phyloP scores from a whole-genome alignment of 2,888 invertebrate species.

The Tetanocera ferruginea region DNA sequence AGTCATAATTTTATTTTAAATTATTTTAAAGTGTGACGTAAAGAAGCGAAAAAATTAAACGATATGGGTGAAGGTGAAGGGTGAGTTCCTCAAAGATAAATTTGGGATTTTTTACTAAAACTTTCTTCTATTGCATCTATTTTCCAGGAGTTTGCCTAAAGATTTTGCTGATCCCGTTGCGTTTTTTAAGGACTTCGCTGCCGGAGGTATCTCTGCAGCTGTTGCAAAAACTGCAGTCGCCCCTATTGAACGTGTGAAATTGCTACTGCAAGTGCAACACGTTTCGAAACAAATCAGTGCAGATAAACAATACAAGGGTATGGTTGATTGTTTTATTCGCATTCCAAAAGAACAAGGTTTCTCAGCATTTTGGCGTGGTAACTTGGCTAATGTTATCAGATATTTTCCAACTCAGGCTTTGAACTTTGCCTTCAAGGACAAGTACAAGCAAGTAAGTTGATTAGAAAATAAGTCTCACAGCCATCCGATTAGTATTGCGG shows the following conservation, averaged over 20 bases:
- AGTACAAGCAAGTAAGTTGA: constrained; percentile 79
- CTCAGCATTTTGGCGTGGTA: constrained; percentile 91
- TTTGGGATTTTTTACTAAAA: no score
- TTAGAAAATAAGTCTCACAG: not conserved
- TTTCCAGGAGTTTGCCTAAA: constrained; percentile 68
- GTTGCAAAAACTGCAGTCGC: constrained; percentile 95
- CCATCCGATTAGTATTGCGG: no score
- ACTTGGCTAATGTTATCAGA: constrained; percentile 92
- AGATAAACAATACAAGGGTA: constrained; percentile 92
- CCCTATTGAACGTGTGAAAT: constrained; percentile 94
- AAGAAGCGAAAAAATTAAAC: not conserved
- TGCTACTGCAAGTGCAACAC: constrained; percentile 94
- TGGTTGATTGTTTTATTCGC: constrained; percentile 85
- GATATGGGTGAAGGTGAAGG: constrained; percentile 25
- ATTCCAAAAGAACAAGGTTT: constrained; percentile 91
- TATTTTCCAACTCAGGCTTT: constrained; percentile 96
- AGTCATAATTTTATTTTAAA: no score
- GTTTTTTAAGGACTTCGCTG: constrained; percentile 90
- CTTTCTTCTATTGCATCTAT: not conserved
- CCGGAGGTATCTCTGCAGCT: constrained; percentile 93
- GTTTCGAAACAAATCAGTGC: constrained; percentile 89
- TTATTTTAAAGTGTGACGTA: no score
- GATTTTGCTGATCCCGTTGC: constrained; percentile 79
- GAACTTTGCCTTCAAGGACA: constrained; percentile 96
- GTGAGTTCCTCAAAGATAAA: no score